Base-by-base conservation (phyloP, 2,888 invertebrate species). In the Steromphala cineraria region DNA sequence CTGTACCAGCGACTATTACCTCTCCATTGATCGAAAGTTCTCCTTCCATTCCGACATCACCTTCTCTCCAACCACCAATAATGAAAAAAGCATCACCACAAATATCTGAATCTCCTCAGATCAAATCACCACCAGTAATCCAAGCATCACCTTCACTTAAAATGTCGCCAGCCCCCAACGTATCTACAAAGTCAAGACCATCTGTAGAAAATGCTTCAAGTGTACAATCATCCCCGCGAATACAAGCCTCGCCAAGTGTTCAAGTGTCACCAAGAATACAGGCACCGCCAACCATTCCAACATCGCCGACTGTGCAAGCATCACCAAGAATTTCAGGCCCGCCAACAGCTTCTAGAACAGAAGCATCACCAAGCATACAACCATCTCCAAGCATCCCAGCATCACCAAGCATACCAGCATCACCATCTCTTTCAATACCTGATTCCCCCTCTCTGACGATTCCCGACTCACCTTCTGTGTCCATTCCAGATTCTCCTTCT, bases 381-480 rank as follows among this genome's bases (percentile, higher is more conserved):
- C 5, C 53, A 21, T 75, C 75, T 5, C 75, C 75, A 52, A 28
- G 31, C 21, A 74, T 74, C 40, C 40, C 10, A n/a, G 19, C 19
- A 40, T 74, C 75, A 53, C 46, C 53, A 15, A 21, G 24, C 53
- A 52, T 75, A 4, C n/a, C 28, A 15, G 55, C 31, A 55, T 19
- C 71, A 36, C 40, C 75, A 19, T 52, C 75, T 75, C 21, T 75
- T 3, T 53, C 75, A 13, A 76, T 36, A 28, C 36, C 53, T 10
- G 36, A 36, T 5, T 56, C 56, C 1, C 56, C 56, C 19, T 56
- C 56, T 21, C 13, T 46, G 46, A 46, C 8, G 46, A 56, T 56
- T 21, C 74, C 46, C 3, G 74, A 15, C 19, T 76, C 76, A 53
- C 55, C 76, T n/a, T n/a, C 71, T n/a, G 71, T 71, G 28, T 71